A percentile compares a stretch with the other conserved stretches of the same genome.
Conservation (phyloP, 2,888 invertebrate species). For the Machimus atricapillus region DNA sequence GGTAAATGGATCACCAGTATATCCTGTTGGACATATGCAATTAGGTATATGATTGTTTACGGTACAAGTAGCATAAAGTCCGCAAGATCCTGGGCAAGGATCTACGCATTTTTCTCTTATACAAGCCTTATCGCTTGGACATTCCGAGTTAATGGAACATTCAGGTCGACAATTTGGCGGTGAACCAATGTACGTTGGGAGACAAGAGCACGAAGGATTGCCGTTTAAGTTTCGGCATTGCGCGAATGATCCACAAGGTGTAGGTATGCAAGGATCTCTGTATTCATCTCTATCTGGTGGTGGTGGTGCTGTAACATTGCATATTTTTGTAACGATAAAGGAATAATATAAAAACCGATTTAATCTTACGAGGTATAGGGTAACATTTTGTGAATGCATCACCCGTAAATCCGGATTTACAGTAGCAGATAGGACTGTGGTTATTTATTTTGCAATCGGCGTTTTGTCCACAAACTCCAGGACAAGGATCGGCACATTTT, state of each 20-base stretch:
- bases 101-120: slow-evolving; percentile 78
- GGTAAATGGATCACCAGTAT: slow-evolving; percentile 70
- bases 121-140: slow-evolving; percentile 75
- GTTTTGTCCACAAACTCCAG: slow-evolving; percentile 68
- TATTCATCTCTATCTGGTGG: slow-evolving; percentile 57
- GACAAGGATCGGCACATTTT: slow-evolving; percentile 73
- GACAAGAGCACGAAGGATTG: slow-evolving; percentile 73
- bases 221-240: slow-evolving; percentile 67
- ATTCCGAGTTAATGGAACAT: slow-evolving; percentile 77
- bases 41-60: slow-evolving; percentile 79
- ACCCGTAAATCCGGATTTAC: slow-evolving; percentile 72
- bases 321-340: background rate
- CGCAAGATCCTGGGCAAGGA: slow-evolving; percentile 83
- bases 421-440: slow-evolving; percentile 80
- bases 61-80: slow-evolving; percentile 74
- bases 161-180: slow-evolving; percentile 81
- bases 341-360: background rate
- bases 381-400: slow-evolving; percentile 76
- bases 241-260: slow-evolving; percentile 71
- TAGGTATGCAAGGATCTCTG: slow-evolving; percentile 68
- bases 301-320: slow-evolving; percentile 52
- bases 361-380: slow-evolving; percentile 60
- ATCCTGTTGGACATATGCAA: slow-evolving; percentile 65
- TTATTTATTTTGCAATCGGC: slow-evolving; percentile 76
- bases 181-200: slow-evolving; percentile 71